Conservation (phyloP, 2,113 vertebrate genomes). For the Lanius ludovicianus region DNA sequence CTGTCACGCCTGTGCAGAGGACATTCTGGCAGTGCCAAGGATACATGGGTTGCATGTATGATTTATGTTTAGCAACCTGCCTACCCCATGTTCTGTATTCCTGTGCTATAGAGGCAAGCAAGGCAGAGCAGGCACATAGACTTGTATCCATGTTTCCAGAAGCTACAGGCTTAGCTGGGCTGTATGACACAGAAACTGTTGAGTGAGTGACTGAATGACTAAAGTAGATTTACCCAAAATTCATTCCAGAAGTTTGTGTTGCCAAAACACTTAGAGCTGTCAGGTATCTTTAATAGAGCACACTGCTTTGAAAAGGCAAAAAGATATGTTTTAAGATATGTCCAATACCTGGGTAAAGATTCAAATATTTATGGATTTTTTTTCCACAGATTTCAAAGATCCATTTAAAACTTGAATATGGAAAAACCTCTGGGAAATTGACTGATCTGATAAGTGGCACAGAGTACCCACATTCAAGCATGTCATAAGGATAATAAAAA, state of each 20-base stretch:
- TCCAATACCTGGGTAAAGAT: neutral
- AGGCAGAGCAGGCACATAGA: neutral
- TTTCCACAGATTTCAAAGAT: neutral
- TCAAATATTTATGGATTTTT: neutral
- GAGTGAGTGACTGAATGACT: neutral
- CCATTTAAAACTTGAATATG: neutral
- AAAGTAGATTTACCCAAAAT: neutral
- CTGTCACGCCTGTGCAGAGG: fast-evolving
- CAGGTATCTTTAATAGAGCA: neutral
- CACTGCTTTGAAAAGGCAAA: neutral
- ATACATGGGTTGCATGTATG: neutral
- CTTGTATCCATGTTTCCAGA: neutral
- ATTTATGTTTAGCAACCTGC: neutral
- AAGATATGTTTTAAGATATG: neutral
- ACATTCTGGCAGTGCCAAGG: neutral
- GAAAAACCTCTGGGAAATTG: neutral
- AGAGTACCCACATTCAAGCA: neutral
- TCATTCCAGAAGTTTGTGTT: neutral
- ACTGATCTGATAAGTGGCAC: neutral
- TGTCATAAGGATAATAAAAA: neutral
- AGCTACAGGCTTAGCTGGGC: neutral
- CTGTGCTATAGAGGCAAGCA: neutral
- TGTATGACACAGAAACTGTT: neutral
- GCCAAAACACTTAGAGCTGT: neutral
- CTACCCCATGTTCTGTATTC: neutral